A percentile compares a stretch with the other conserved stretches of the same genome.
Evolutionary conservation across 2,113 vertebrate species (phyloP).

Genomic region (Siniperca chuatsi): DNA sequence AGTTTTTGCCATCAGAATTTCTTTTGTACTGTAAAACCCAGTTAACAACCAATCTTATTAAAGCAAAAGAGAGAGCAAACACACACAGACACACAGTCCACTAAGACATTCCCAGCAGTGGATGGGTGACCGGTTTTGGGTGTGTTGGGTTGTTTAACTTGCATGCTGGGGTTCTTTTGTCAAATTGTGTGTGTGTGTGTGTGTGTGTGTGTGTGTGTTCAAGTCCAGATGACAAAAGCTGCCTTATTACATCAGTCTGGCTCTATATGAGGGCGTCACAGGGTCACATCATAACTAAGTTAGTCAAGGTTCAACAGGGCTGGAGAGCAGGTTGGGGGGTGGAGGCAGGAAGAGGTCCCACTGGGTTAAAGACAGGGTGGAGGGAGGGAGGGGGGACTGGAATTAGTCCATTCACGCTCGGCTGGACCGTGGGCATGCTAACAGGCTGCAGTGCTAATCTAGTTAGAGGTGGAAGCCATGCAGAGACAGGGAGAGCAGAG

Average conservation of each 20-base stretch:
- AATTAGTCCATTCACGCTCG: constrained; percentile 68
- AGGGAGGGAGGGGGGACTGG: not conserved
- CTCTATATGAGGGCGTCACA: constrained; percentile 60
- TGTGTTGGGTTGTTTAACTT: constrained; percentile 59
- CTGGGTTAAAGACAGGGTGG: constrained; percentile 46
- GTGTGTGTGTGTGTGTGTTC: constrained; percentile 4
- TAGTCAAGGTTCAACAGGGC: constrained; percentile 74
- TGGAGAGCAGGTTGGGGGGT: constrained; percentile 35
- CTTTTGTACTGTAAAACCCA: not conserved
- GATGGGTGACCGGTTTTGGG: constrained; percentile 7
- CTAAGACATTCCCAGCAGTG: constrained; percentile 4
- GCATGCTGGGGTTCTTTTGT: constrained; percentile 48
- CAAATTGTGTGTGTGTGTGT: not conserved
- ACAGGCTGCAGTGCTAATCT: constrained; percentile 74
- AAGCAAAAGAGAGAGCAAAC: not conserved
- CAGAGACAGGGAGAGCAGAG: constrained; percentile 13
- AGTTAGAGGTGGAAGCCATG: constrained; percentile 69
- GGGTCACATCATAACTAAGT: constrained; percentile 78
- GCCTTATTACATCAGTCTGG: constrained; percentile 60
- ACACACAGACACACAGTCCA: not conserved
- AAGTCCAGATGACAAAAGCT: constrained; percentile 58
- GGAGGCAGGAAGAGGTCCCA: constrained; percentile 56
- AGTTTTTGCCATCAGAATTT: not conserved
- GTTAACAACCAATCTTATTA: constrained; percentile 12
- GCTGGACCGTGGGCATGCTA: constrained; percentile 66